phyloP scores from a whole-genome alignment of 2,113 vertebrate genomes.

The Bubo scandiacus region DNA sequence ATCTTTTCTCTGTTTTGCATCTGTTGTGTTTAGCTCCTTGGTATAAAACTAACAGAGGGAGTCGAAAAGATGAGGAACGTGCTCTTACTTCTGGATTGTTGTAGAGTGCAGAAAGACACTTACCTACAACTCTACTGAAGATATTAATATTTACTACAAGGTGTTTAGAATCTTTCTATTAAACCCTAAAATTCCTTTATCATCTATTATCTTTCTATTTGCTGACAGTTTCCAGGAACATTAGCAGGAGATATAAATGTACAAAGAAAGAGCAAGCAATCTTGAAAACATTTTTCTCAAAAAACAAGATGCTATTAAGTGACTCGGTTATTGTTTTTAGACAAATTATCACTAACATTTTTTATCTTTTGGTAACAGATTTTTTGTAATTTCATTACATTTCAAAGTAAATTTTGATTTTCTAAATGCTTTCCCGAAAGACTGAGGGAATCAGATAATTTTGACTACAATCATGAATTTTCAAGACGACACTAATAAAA shows the following conservation, averaged over 20 bases:
- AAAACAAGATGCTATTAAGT: neutral
- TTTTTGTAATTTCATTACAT: neutral
- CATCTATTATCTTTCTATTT: neutral
- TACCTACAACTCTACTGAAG: neutral
- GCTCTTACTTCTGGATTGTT: neutral
- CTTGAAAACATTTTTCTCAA: neutral
- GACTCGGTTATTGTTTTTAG: neutral
- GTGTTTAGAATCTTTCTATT: neutral
- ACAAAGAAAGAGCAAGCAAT: neutral
- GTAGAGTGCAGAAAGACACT: neutral
- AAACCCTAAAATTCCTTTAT: neutral
- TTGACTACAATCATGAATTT: neutral
- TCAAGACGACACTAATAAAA: neutral
- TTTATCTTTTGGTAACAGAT: neutral
- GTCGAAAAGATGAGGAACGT: neutral
- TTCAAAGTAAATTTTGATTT: neutral
- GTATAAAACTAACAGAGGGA: neutral
- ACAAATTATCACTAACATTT: neutral
- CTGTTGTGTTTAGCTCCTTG: constrained; percentile 14
- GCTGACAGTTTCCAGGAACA: neutral
- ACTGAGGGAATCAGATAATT: neutral
- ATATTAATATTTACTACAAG: constrained; percentile 11
- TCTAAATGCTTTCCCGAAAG: neutral
- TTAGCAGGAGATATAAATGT: neutral
- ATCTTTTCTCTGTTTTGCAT: constrained; percentile 53